A percentile compares a stretch with the other conserved stretches of the same genome.
These are phyloP conservation scores for Rhabditoides inermis DNA, from an alignment of 2,888 invertebrate species.

Conservation along the genomic window DNA sequence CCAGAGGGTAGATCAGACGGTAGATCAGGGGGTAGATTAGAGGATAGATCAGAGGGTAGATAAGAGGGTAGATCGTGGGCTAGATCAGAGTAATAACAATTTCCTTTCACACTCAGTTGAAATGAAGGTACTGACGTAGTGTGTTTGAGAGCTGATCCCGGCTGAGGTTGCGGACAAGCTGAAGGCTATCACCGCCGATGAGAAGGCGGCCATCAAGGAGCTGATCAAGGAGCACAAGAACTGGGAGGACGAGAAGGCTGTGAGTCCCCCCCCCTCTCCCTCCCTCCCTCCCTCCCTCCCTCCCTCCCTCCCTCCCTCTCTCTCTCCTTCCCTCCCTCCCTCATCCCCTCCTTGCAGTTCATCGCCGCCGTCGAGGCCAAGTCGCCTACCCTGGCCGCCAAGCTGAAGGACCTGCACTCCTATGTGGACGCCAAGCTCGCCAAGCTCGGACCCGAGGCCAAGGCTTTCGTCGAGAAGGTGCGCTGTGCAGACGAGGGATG, in stretches of 20 bases:
- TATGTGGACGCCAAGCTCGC: slow-evolving; percentile 8
- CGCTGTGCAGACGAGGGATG: background rate
- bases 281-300: background rate
- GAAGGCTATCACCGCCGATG: slow-evolving; percentile 2
- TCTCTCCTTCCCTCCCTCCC: too few relatives aligned
- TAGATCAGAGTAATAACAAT: too few relatives aligned
- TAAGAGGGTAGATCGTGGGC: too few relatives aligned
- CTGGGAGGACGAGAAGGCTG: slow-evolving; percentile 6
- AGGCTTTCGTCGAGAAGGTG: slow-evolving; percentile 11
- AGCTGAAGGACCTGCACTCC: slow-evolving; percentile 10
- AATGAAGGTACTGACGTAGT: background rate
- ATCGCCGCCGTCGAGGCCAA: slow-evolving; percentile 3
- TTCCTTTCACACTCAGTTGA: background rate
- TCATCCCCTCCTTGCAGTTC: background rate
- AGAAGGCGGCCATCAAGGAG: slow-evolving; percentile 7
- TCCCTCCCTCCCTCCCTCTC: too few relatives aligned
- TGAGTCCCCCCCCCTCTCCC: background rate
- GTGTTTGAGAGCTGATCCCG: slow-evolving; percentile 8
- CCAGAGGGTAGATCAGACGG: too few relatives aligned
- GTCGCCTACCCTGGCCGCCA: slow-evolving; percentile 7
- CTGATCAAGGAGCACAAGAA: background rate
- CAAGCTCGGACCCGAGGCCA: slow-evolving; percentile 8
- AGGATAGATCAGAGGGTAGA: too few relatives aligned
- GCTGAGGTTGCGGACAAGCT: slow-evolving; percentile 3
- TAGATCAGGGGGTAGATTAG: too few relatives aligned